Evolutionary conservation across 2,888 invertebrate species (phyloP), one percentile per base, ranked within the genome.

Genomic region (Acrobeloides nanus): DNA sequence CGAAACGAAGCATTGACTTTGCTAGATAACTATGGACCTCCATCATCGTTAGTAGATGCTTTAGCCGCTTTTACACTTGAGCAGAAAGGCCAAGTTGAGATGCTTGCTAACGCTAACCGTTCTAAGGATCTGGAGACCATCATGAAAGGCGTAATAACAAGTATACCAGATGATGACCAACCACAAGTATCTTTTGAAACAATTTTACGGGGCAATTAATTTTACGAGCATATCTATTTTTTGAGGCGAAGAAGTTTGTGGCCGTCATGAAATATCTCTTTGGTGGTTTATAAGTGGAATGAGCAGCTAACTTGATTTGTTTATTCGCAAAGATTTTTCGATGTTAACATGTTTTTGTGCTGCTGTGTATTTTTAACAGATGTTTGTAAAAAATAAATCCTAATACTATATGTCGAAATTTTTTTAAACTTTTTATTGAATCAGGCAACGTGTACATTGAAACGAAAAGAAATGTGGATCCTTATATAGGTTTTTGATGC

Each of bases 31-130:
- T 35, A 35, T 15, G 35, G 35, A 21, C 35, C 35, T 35, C 35
- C 35, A n/a, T 20, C 20, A 15, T 21, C 21, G 21, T 35, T 35
- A 23, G 15, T 35, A 20, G 23, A 23, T 4, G 35, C 35, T n/a
- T 4, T 35, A n/a, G 21, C 20, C 20, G 10, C 35, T 21, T 10
- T 35, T 10, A 35, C 35, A 10, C 3, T 35, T 20, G 35, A 35
- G 12, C 35, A 35, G 35, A 35, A 35, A 35, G 35, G 35, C 15
- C 35, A 35, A 21, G 23, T 35, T 15, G 21, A 35, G 23, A 23
- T 21, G 15, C 35, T 35, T n/a, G 10, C 21, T n/a, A 20, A 4
- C 15, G 23, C 20, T n/a, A 35, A 15, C n/a, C 10, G 35, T 21
- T 12, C 23, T 1, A 23, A 23, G 12, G 35, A 35, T 21, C 21